These are phyloP conservation scores for Stenotaenia linearis DNA, from an alignment of 2,888 invertebrate species.

Conservation along the genomic window DNA sequence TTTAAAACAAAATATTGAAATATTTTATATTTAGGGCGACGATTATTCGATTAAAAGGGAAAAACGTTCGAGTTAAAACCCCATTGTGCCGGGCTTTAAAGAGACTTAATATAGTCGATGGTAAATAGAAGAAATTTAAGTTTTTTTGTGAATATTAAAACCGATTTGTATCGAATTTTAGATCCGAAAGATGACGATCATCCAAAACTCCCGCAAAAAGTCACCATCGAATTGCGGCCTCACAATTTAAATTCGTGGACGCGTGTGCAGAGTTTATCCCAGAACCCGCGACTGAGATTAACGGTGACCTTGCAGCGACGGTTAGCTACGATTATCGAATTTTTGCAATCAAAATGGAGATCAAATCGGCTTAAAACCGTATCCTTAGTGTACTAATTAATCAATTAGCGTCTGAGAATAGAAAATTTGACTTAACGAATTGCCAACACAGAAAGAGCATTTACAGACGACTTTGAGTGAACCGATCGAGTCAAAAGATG, in stretches of 20 bases:
- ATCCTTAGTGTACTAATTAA: conserved; percentile 42
- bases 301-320: conserved; percentile 68
- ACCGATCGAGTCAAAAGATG: not conserved
- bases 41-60: conserved; percentile 70
- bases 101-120: conserved; percentile 78
- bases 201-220: conserved; percentile 68
- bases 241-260: conserved; percentile 73
- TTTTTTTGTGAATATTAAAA: not conserved
- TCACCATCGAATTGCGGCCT: conserved; percentile 69
- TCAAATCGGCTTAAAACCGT: conserved; percentile 55
- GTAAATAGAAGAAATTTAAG: conserved; percentile 50
- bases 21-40: conserved; percentile 52
- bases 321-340: conserved; percentile 63
- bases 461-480: not conserved
- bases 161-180: conserved; percentile 43
- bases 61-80: conserved; percentile 79
- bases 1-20: not conserved
- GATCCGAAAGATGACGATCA: conserved; percentile 61
- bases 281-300: conserved; percentile 79
- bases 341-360: conserved; percentile 72
- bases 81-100: conserved; percentile 86
- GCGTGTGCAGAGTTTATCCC: conserved; percentile 72
- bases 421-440: no score
- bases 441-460: conserved; percentile 7
- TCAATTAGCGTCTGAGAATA: no score